Percentiles rank a stretch among this genome's conserved stretches.
Evolutionary conservation across 2,888 invertebrate species (phyloP).

Genomic region (Aelia acuminata): DNA sequence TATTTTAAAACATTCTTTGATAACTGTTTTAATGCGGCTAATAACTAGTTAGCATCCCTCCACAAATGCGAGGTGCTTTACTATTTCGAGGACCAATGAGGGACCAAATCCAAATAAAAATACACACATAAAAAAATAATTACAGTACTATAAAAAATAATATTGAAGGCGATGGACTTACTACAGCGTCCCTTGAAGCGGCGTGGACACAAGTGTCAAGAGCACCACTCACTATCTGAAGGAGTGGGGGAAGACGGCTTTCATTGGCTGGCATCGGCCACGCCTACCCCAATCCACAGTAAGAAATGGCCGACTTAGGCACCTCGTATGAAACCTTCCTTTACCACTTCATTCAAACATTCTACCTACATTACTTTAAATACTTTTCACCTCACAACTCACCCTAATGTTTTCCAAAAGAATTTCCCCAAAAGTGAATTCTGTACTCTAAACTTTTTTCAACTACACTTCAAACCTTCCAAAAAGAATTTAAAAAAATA

Average conservation of each 20-base stretch:
- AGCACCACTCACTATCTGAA: conserved; percentile 3
- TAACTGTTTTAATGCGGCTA: neutral
- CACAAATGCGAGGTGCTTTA: neutral
- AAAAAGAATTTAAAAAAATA: no score
- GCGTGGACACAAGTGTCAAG: conserved; percentile 44
- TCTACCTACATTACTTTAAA: conserved; percentile 9
- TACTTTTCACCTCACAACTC: neutral
- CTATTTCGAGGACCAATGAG: neutral
- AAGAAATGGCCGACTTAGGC: conserved; percentile 52
- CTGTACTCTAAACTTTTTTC: neutral
- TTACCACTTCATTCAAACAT: conserved; percentile 44
- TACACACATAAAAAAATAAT: neutral
- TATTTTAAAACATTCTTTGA: no score
- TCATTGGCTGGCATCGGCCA: conserved; percentile 33
- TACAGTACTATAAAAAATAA: neutral
- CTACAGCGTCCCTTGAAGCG: conserved; percentile 49
- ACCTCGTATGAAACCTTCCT: conserved; percentile 37
- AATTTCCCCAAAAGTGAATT: neutral
- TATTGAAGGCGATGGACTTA: conserved; percentile 42
- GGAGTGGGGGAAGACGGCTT: conserved; percentile 19
- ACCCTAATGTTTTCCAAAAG: neutral
- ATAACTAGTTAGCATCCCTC: neutral
- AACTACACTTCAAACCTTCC: no score
- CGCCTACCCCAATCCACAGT: conserved; percentile 52
- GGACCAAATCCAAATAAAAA: neutral